phyloP scores from a whole-genome alignment of 2,888 invertebrate species.

The Tenthredo amoena region DNA sequence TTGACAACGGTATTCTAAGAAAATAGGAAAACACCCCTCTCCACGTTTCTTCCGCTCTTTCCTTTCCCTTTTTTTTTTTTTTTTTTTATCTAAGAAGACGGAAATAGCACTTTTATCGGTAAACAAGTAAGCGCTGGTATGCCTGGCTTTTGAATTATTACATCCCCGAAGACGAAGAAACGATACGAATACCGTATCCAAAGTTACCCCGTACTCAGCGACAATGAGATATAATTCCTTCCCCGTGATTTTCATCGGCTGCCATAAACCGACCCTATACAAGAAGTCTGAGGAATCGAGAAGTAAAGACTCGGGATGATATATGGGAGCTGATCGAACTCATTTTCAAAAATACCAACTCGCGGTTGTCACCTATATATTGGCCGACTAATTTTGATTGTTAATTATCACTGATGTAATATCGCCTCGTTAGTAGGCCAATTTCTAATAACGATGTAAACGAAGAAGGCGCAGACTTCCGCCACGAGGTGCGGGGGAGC shows the following conservation, averaged over 20 bases:
- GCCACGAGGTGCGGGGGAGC: constrained; percentile 18
- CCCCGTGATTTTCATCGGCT: background rate
- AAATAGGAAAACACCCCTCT: background rate
- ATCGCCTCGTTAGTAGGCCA: constrained; percentile 28
- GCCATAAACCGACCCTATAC: background rate
- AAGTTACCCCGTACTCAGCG: background rate
- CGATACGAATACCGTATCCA: background rate
- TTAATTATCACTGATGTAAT: constrained; percentile 6
- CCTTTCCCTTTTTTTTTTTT: too few species aligned
- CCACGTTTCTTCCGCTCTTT: background rate
- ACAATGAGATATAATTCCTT: background rate
- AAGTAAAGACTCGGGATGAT: background rate
- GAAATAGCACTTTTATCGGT: too few species aligned
- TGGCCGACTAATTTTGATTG: background rate
- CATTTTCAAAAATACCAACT: background rate
- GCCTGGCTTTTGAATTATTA: background rate
- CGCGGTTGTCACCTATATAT: background rate
- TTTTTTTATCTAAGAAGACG: background rate
- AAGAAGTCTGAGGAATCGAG: background rate
- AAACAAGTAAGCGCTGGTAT: too few species aligned
- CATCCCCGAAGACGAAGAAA: background rate
- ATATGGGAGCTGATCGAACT: background rate
- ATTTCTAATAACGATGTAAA: constrained; percentile 25
- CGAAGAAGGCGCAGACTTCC: constrained; percentile 41
- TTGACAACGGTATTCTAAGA: background rate